phyloP scores from a whole-genome alignment of 2,113 vertebrate genomes.

The Lamprotornis superbus region DNA sequence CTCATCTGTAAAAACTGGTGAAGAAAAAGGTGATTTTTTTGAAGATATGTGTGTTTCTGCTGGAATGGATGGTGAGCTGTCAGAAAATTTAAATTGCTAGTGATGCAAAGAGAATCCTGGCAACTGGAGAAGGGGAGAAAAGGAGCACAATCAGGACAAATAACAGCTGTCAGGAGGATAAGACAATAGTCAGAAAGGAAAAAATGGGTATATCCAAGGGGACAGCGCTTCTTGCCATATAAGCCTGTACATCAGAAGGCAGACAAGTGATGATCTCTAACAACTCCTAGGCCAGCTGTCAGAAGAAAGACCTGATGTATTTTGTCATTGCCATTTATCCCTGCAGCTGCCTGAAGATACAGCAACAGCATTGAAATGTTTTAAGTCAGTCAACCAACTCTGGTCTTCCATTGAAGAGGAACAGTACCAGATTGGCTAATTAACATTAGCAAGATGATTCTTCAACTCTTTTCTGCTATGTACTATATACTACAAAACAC shows the following conservation, averaged over 20 bases:
- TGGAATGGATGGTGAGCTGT: not conserved
- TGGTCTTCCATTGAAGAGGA: not conserved
- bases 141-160: not conserved
- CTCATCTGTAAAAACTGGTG: not conserved
- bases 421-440: not conserved
- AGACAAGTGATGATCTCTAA: not conserved
- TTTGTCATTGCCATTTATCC: not conserved
- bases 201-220: not conserved
- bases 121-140: not conserved
- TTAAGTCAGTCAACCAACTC: not conserved
- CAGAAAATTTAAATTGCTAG: not conserved
- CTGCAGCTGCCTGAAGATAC: not conserved
- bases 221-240: not conserved
- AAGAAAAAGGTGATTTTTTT: not conserved
- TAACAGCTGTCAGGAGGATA: not conserved
- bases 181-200: not conserved
- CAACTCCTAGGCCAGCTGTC: not conserved
- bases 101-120: not conserved
- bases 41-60: not conserved
- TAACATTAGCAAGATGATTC: not conserved
- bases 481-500: not conserved
- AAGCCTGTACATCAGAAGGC: not conserved
- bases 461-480: not conserved
- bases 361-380: not conserved
- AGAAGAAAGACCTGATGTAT: not conserved